These are phyloP conservation scores for Ochropleura plecta DNA, from an alignment of 2,888 invertebrate species.

Conservation along the genomic window DNA sequence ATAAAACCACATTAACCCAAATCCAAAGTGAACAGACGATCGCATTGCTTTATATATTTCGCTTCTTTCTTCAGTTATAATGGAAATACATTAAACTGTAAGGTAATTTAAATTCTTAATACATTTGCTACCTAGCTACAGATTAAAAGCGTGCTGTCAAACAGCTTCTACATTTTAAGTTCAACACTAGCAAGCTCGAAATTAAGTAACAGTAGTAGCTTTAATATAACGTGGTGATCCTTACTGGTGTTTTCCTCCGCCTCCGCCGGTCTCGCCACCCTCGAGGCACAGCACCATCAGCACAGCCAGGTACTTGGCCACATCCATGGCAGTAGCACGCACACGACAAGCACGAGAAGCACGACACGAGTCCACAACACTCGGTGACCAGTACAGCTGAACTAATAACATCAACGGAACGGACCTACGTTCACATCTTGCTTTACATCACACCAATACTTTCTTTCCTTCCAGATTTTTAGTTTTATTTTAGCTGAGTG, in stretches of 20 bases:
- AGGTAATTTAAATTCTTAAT: not conserved
- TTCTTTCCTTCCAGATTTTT: conserved; percentile 76
- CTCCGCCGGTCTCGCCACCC: conserved; percentile 83
- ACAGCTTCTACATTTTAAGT: not conserved
- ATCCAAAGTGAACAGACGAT: conserved; percentile 9
- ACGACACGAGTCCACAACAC: conserved; percentile 72
- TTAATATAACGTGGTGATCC: conserved; percentile 53
- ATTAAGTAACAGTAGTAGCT: conserved; percentile 4
- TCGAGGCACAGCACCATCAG: conserved; percentile 79
- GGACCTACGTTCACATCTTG: conserved; percentile 82
- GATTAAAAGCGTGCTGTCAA: not conserved
- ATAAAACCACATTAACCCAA: conserved; percentile 24
- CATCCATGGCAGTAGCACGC: conserved; percentile 75
- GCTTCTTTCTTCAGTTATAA: conserved; percentile 5
- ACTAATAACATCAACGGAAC: conserved; percentile 69
- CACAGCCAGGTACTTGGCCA: conserved; percentile 79
- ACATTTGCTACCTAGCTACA: not conserved
- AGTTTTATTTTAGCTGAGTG: conserved; percentile 76
- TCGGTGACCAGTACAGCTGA: conserved; percentile 67
- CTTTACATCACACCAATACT: conserved; percentile 77
- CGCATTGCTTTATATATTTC: conserved; percentile 42
- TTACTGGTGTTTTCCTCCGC: conserved; percentile 87
- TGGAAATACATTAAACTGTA: not conserved
- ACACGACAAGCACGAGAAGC: conserved; percentile 39
- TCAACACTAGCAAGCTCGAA: not conserved